A percentile compares a stretch with the other conserved stretches of the same genome.
phyloP scores from a whole-genome alignment of 2,113 vertebrate genomes.

The Tapirus terrestris region DNA sequence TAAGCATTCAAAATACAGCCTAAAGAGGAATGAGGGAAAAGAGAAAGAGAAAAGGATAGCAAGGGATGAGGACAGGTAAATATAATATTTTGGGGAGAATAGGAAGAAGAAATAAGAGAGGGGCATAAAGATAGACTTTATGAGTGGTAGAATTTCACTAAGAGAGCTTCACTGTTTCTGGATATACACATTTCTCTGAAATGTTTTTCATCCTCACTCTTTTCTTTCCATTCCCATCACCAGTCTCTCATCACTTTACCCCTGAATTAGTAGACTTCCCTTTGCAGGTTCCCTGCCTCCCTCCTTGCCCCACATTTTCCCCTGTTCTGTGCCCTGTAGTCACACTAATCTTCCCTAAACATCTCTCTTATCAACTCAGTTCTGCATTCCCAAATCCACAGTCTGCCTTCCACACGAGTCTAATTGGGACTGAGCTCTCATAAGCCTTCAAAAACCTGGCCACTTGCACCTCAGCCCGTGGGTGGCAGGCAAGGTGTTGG shows the following conservation, averaged over 20 bases:
- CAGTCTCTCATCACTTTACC: neutral
- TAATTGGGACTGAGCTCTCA: neutral
- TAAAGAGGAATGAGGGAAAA: neutral
- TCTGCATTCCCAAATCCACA: neutral
- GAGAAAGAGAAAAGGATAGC: neutral
- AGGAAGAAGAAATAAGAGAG: neutral
- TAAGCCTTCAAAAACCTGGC: neutral
- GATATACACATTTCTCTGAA: neutral
- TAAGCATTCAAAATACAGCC: slow-evolving; percentile 54
- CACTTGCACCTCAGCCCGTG: neutral
- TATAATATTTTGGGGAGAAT: neutral
- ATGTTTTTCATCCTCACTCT: neutral
- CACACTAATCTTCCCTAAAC: neutral
- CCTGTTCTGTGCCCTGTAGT: neutral
- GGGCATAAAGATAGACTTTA: neutral
- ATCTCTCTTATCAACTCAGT: neutral
- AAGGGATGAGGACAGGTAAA: neutral
- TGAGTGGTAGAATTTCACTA: neutral
- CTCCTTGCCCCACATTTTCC: neutral
- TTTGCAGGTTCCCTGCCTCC: neutral
- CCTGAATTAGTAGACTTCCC: neutral
- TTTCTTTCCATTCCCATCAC: neutral
- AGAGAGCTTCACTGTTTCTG: neutral
- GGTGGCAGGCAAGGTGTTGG: neutral
- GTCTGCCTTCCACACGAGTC: neutral